These are phyloP conservation scores for Volucella inanis DNA, from an alignment of 2,888 invertebrate genomes.

Conservation along the genomic window DNA sequence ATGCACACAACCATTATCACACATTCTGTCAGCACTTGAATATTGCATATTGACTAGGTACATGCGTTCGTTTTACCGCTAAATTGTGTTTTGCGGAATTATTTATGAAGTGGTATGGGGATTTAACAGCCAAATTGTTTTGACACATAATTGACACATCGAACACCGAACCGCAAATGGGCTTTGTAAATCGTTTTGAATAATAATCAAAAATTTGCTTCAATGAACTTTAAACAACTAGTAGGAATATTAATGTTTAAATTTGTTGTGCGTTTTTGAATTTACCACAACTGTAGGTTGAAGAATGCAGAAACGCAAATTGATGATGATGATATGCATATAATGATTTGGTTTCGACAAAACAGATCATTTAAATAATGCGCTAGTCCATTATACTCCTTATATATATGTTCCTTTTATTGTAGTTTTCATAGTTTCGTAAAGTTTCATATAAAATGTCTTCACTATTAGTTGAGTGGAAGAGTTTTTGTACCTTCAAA, in stretches of 20 bases:
- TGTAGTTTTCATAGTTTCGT: too few relatives aligned
- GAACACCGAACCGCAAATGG: conserved; percentile 61
- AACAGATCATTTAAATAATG: too few relatives aligned
- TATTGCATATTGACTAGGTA: not conserved
- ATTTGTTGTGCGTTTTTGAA: not conserved
- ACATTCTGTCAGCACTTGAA: conserved; percentile 23
- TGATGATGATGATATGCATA: too few relatives aligned
- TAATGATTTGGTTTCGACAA: too few relatives aligned
- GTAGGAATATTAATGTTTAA: conserved; percentile 13
- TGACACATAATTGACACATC: conserved; percentile 70
- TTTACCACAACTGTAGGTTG: too few relatives aligned
- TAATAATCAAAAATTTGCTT: conserved; percentile 49
- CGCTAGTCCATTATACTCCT: too few relatives aligned
- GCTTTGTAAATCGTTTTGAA: conserved; percentile 48
- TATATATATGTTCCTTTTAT: too few relatives aligned
- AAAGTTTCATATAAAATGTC: too few relatives aligned
- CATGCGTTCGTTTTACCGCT: conserved; percentile 34
- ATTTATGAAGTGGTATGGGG: conserved; percentile 58
- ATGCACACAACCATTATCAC: conserved; percentile 45
- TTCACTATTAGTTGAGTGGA: too few relatives aligned
- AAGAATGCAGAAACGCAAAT: too few relatives aligned
- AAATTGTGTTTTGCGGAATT: conserved; percentile 46
- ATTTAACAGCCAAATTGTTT: conserved; percentile 64
- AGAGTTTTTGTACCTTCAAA: too few relatives aligned
- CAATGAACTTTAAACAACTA: conserved; percentile 28